phyloP scores from a whole-genome alignment of 2,113 vertebrate species.

The Epinephelus lanceolatus region DNA sequence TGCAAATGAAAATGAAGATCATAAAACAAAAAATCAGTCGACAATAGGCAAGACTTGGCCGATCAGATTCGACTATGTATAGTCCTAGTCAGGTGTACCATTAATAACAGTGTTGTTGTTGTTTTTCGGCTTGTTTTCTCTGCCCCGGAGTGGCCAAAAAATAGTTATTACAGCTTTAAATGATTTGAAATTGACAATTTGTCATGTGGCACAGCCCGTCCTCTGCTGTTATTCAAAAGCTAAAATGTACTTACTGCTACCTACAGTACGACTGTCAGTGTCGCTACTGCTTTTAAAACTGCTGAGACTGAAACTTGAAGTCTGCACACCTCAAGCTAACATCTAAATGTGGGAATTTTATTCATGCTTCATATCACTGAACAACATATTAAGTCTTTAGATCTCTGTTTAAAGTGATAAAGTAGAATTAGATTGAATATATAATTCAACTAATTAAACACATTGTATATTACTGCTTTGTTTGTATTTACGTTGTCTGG shows the following conservation, averaged over 20 bases:
- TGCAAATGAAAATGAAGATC: too few species aligned
- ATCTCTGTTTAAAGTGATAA: neutral
- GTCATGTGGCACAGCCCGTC: neutral
- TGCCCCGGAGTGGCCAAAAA: neutral
- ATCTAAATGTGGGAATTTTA: neutral
- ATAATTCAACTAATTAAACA: too few species aligned
- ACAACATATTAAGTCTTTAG: neutral
- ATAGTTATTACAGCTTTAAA: neutral
- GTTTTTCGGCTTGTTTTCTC: neutral
- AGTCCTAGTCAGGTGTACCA: too few species aligned
- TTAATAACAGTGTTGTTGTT: too few species aligned
- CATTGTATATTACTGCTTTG: too few species aligned
- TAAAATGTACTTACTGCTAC: neutral
- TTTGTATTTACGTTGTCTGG: too few species aligned
- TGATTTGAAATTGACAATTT: neutral
- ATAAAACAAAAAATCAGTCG: too few species aligned
- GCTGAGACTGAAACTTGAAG: neutral
- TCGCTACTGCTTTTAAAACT: neutral
- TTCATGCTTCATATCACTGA: neutral
- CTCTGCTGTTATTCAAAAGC: neutral
- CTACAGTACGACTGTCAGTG: too few species aligned
- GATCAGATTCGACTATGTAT: too few species aligned
- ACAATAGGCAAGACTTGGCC: too few species aligned
- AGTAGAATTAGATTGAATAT: too few species aligned
- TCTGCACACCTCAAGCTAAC: neutral